Evolutionary conservation across 2,888 invertebrate species (phyloP), one percentile per base, ranked within the genome.

Genomic region (Exephanes ischioxanthus): DNA sequence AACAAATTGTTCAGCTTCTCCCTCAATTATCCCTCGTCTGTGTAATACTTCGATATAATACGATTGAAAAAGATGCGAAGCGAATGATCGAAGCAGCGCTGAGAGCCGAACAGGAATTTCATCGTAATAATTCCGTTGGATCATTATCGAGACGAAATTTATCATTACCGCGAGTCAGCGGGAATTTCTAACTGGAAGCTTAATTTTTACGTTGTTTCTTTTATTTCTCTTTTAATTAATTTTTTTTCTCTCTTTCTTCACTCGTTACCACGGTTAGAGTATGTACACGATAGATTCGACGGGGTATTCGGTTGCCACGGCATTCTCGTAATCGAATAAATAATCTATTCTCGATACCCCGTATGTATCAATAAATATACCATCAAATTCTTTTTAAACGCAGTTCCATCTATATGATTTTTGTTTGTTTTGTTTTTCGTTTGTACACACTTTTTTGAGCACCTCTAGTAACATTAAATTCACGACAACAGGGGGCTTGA

Each of bases 391-490:
- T 80, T 75, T 48, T 70, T 67, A 51, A 33, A 53, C 72, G 82
- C 51, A 75, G 70, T 85, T 84, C 67, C 66, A 76, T 79, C 84
- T 85, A 86, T 84, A 84, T 84, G 83, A 72, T 73, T 58, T 58
- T 81, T 66, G 6, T 73, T 71, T 71, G 51, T 83, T 76, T 76
- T 85, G 77, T 75, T 86, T 70, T 86, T 87, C 78, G 85, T 91
- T 92, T 92, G 91, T 91, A 92, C 91, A 90, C 89, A 90, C 88
- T 90, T 90, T 81, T 89, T 91, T 91, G 91, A 92, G 91, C 91
- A 91, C 89, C 90, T 92, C 90, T 90, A 89, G 88, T 90, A 90
- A 90, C 88, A 84, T 90, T 85, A 84, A 89, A 90, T 90, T 85
- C 76, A 87, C 87, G 86, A 89, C 87, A 87, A 89, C 83, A 87